Percentiles rank a stretch among this genome's conserved stretches.
Evolutionary conservation across 92 coral and sea anemone species (phyloP).

Genomic region (Parazoanthus swiftii): DNA sequence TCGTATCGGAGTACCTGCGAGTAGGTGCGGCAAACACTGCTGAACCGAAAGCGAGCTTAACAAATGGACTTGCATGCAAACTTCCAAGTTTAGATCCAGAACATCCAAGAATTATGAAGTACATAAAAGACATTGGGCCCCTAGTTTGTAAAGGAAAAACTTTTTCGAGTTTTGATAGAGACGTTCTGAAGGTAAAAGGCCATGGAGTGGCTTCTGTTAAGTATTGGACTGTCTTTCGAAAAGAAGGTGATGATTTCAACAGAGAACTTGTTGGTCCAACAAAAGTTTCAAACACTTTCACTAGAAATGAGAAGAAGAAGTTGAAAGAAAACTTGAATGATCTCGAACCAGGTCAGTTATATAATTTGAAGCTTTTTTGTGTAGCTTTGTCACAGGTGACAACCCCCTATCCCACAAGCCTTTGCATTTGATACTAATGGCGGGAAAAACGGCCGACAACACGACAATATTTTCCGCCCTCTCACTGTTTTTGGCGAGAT

Average conservation of each 20-base stretch:
- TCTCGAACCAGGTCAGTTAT: slow-evolving; percentile 25
- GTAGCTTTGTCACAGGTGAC: no score
- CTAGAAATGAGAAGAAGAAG: not conserved
- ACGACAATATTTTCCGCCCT: no score
- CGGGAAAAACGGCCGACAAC: no score
- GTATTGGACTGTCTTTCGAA: slow-evolving; percentile 56
- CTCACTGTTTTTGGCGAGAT: no score
- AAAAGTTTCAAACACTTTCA: slow-evolving; percentile 31
- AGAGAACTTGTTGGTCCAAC: slow-evolving; percentile 53
- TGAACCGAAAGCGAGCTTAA: not conserved
- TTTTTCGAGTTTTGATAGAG: slow-evolving; percentile 59
- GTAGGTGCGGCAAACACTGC: not conserved
- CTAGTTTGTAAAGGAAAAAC: slow-evolving; percentile 37
- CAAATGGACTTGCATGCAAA: slow-evolving; percentile 32
- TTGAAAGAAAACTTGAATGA: not conserved
- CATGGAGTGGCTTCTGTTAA: slow-evolving; percentile 54
- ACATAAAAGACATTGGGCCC: slow-evolving; percentile 40
- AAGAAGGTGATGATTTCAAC: slow-evolving; percentile 51
- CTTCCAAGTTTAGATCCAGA: slow-evolving; percentile 49
- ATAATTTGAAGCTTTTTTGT: no score
- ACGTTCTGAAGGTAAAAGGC: slow-evolving; percentile 53
- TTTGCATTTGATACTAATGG: no score
- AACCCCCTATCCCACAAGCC: no score
- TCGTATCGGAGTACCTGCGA: not conserved
- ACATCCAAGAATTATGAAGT: slow-evolving; percentile 44